These are phyloP conservation scores for Steatocranus sp. DNA, from an alignment of 2,797 vertebrate species.

Conservation along the genomic window DNA sequence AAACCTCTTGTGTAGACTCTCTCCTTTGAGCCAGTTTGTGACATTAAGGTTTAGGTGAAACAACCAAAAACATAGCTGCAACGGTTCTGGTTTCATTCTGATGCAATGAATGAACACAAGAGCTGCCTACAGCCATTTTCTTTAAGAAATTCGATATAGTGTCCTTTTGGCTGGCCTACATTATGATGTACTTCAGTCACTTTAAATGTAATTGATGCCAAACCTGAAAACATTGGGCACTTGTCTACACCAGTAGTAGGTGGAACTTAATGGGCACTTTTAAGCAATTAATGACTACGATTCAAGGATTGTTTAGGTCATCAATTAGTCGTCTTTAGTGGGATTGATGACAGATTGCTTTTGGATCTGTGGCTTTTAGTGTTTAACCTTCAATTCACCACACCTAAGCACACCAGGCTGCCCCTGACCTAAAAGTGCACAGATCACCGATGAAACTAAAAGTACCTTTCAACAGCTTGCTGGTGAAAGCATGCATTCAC, in stretches of 20 bases:
- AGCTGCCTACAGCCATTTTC: background rate
- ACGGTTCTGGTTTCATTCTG: constrained; percentile 12
- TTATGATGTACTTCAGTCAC: constrained; percentile 20
- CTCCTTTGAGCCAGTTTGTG: background rate
- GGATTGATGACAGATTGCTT: constrained; percentile 3
- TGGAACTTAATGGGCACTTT: constrained; percentile 26
- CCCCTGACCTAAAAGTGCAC: constrained; percentile 41
- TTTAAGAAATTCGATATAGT: constrained; percentile 19
- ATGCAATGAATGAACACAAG: background rate
- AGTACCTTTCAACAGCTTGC: constrained; percentile 26
- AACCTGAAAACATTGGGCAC: constrained; percentile 21
- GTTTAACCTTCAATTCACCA: constrained; percentile 32
- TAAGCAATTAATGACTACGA: constrained; percentile 19
- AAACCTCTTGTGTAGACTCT: background rate
- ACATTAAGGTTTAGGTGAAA: background rate
- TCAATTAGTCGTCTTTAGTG: background rate
- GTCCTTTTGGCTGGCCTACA: constrained; percentile 21
- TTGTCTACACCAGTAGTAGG: constrained; percentile 32
- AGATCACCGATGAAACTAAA: constrained; percentile 36
- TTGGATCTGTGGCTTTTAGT: background rate
- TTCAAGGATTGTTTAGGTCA: background rate
- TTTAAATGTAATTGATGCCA: constrained; percentile 25
- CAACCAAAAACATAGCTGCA: background rate
- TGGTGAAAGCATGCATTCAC: constrained; percentile 60
- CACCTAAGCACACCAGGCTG: constrained; percentile 42